These are phyloP conservation scores for Atrichornis clamosus DNA, from an alignment of 2,113 vertebrate species.

Conservation along the genomic window DNA sequence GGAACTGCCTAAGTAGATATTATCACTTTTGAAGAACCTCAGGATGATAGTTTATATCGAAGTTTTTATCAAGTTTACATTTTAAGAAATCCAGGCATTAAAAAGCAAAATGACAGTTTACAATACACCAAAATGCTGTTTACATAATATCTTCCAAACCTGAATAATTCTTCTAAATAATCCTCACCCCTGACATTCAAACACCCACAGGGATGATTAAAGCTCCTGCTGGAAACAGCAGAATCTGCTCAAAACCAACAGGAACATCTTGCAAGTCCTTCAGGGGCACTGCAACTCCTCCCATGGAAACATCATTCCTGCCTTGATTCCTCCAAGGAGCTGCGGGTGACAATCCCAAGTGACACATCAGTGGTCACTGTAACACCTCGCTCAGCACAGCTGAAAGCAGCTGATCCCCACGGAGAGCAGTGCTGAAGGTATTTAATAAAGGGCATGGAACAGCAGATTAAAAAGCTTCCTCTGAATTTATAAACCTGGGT, in stretches of 20 bases:
- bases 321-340: not conserved
- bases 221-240: not conserved
- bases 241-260: not conserved
- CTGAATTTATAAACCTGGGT: not conserved
- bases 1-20: not conserved
- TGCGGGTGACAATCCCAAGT: not conserved
- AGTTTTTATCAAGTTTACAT: not conserved
- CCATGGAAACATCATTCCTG: not conserved
- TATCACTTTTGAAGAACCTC: not conserved
- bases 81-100: not conserved
- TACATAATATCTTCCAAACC: not conserved
- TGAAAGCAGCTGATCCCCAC: not conserved
- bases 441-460: not conserved
- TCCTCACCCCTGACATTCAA: not conserved
- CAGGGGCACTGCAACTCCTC: not conserved
- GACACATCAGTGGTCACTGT: not conserved
- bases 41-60: accelerated
- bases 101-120: not conserved
- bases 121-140: not conserved
- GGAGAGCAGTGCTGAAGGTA: not conserved
- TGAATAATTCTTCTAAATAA: not conserved
- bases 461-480: not conserved
- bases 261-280: not conserved
- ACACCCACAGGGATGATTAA: too few species aligned
- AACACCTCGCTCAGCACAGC: not conserved